Conservation (phyloP, 2,113 vertebrate species). For the Macrotis lagotis region DNA sequence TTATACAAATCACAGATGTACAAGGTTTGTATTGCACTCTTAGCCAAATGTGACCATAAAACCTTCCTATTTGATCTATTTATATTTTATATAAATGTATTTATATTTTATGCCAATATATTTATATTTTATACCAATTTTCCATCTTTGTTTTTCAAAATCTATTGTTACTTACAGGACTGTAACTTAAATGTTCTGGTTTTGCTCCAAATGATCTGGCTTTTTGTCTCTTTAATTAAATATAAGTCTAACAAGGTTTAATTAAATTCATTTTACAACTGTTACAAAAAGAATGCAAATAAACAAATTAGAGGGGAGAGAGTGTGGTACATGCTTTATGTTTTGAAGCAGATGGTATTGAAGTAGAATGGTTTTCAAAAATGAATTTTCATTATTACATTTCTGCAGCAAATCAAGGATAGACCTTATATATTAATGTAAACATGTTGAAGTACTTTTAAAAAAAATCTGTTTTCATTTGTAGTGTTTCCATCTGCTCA, state of each 20-base stretch:
- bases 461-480: conserved; percentile 34
- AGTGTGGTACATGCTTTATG: conserved; percentile 64
- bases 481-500: conserved; percentile 30
- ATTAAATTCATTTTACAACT: conserved; percentile 77
- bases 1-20: conserved; percentile 88
- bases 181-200: conserved; percentile 48
- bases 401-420: conserved; percentile 58
- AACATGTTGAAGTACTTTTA: conserved; percentile 27
- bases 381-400: conserved; percentile 50
- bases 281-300: conserved; percentile 73
- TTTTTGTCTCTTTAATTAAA: conserved; percentile 73
- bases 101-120: neutral
- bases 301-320: conserved; percentile 74
- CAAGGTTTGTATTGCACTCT: conserved; percentile 79
- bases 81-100: neutral
- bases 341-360: conserved; percentile 68
- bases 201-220: conserved; percentile 47
- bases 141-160: conserved; percentile 9
- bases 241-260: conserved; percentile 72
- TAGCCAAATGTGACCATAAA: neutral
- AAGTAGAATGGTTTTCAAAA: conserved; percentile 65
- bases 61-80: neutral
- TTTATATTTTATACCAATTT: neutral
- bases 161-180: conserved; percentile 21
- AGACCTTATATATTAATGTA: conserved; percentile 43